Evolutionary conservation across 2,797 vertebrate genomes (phyloP).

Genomic region (Tenualosa ilisha): DNA sequence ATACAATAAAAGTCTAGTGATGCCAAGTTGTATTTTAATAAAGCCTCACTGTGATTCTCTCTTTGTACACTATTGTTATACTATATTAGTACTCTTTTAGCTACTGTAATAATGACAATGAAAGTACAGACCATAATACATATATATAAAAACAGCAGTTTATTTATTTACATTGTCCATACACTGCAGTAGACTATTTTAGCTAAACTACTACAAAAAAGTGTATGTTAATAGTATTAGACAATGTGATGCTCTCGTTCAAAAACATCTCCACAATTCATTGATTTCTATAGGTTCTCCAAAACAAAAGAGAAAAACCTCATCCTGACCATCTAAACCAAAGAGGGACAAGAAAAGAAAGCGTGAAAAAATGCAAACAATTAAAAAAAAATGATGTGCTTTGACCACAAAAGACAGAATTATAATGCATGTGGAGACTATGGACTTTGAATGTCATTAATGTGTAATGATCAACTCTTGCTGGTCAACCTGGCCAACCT

Average conservation of each 20-base stretch:
- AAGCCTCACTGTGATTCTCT: neutral
- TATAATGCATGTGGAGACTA: neutral
- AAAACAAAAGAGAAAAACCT: neutral
- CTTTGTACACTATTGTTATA: neutral
- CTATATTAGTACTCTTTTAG: too few relatives aligned
- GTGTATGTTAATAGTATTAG: neutral
- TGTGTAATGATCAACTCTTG: neutral
- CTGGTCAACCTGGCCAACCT: neutral
- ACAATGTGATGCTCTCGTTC: neutral
- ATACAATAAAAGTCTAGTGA: neutral
- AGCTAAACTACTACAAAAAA: neutral
- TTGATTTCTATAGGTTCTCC: neutral
- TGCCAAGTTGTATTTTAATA: neutral
- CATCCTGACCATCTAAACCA: neutral
- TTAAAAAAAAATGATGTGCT: neutral
- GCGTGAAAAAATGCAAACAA: too few relatives aligned
- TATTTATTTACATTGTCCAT: conserved; percentile 19
- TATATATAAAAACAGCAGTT: neutral
- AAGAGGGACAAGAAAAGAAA: neutral
- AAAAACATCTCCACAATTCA: neutral
- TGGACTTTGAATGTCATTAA: neutral
- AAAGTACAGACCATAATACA: neutral
- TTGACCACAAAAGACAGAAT: neutral
- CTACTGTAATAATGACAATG: neutral
- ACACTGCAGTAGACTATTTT: neutral